These are phyloP conservation scores for Nemotelus pantherinus DNA, from an alignment of 2,888 invertebrate species.

Conservation along the genomic window DNA sequence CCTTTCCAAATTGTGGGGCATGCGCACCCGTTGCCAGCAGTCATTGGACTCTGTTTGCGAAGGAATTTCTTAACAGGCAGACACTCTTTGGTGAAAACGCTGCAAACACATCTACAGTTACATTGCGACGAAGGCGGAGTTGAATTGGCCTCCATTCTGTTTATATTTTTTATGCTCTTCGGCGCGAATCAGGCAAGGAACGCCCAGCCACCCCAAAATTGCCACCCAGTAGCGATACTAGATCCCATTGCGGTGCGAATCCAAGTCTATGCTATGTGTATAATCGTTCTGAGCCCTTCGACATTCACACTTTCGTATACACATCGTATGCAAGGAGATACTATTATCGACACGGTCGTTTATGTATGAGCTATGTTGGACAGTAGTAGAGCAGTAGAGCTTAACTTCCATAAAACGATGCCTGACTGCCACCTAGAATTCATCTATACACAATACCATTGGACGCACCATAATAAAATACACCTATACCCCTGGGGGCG, in stretches of 20 bases:
- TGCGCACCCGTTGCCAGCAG: conserved; percentile 19
- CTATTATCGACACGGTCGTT: conserved; percentile 33
- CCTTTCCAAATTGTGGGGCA: conserved; percentile 21
- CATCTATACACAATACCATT: conserved; percentile 22
- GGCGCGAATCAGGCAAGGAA: conserved; percentile 20
- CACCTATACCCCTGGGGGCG: conserved; percentile 11
- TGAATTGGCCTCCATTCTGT: conserved; percentile 18
- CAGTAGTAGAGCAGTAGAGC: background rate
- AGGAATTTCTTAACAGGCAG: conserved; percentile 7
- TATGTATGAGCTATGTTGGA: conserved; percentile 30
- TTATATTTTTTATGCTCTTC: conserved; percentile 40
- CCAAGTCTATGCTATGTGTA: background rate
- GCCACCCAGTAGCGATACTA: conserved; percentile 36
- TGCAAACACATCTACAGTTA: conserved; percentile 2
- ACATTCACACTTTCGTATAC: background rate
- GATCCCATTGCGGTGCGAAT: background rate
- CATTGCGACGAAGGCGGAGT: conserved; percentile 49
- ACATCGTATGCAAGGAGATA: background rate
- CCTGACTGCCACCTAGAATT: conserved; percentile 23
- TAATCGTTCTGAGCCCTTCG: background rate
- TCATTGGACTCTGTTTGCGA: conserved; percentile 25
- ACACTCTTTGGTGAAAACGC: background rate
- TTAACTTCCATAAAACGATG: background rate
- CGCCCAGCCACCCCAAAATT: conserved; percentile 49
- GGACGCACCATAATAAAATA: conserved; percentile 24